Percentiles rank a stretch among this genome's conserved stretches.
phyloP scores from a whole-genome alignment of 2,113 vertebrate genomes.

The Dipodomys stephensi region DNA sequence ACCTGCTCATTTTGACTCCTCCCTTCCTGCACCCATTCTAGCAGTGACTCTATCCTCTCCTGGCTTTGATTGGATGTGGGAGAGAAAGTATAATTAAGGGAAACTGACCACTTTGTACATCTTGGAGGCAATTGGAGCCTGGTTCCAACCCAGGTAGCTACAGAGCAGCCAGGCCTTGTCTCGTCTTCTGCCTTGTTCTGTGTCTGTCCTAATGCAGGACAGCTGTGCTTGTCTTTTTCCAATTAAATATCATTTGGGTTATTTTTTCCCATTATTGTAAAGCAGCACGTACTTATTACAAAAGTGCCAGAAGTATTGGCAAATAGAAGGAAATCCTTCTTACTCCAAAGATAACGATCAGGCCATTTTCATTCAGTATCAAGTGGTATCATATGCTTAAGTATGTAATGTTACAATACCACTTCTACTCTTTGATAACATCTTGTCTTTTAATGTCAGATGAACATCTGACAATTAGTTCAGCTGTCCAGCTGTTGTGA shows the following conservation, averaged over 20 bases:
- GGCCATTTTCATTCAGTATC: background rate
- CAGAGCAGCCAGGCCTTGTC: background rate
- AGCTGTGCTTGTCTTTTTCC: constrained; percentile 25
- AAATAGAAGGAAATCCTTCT: constrained; percentile 9
- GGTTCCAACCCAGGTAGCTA: background rate
- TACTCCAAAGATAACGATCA: background rate
- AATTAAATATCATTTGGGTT: constrained; percentile 24
- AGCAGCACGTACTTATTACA: constrained; percentile 2
- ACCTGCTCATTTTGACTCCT: background rate
- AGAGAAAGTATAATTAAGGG: background rate
- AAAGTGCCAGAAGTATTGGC: constrained; percentile 22
- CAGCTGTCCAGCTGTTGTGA: background rate
- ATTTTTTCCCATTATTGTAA: constrained; percentile 40
- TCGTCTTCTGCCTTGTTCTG: background rate
- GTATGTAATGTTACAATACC: background rate
- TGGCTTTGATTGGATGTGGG: background rate
- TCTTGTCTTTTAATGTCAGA: background rate
- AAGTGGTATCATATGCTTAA: background rate
- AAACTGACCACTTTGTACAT: background rate
- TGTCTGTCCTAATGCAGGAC: background rate
- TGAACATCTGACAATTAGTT: background rate
- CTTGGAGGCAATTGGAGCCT: background rate
- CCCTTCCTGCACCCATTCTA: background rate
- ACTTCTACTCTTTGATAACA: background rate
- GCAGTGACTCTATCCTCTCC: background rate